Evolutionary conservation across 2,888 invertebrate genomes (phyloP).

Genomic region (Rhyacophila evoluta): DNA sequence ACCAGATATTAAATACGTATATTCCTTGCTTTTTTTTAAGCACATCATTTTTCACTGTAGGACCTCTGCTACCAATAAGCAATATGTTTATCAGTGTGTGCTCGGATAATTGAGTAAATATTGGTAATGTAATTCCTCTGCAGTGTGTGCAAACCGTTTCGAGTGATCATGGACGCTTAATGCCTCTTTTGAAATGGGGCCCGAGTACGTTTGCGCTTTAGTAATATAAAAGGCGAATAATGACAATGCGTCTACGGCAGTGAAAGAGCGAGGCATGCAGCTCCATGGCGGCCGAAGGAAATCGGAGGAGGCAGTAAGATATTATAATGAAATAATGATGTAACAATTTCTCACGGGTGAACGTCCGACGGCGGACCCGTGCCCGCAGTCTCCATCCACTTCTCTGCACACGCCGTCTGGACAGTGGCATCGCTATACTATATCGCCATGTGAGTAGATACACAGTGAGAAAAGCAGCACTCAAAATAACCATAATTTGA

Average conservation of each 20-base stretch:
- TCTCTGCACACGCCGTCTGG: slow-evolving; percentile 27
- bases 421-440: background rate
- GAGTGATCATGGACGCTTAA: background rate
- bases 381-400: background rate
- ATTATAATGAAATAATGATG: slow-evolving; percentile 49
- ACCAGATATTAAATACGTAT: too few relatives aligned
- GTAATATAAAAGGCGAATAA: slow-evolving; percentile 2
- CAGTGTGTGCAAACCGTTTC: background rate
- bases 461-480: too few relatives aligned
- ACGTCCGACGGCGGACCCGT: slow-evolving; percentile 40
- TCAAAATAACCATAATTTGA: too few relatives aligned
- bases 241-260: background rate
- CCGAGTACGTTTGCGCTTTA: background rate
- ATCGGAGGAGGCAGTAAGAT: slow-evolving; percentile 7
- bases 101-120: too few relatives aligned
- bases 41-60: too few relatives aligned
- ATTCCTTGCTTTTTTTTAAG: too few relatives aligned
- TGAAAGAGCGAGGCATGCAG: background rate
- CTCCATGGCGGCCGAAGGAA: background rate
- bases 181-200: background rate
- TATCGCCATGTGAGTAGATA: too few relatives aligned
- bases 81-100: too few relatives aligned
- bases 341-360: slow-evolving; percentile 50
- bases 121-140: too few relatives aligned
- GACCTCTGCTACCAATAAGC: too few relatives aligned